A percentile compares a stretch with the other conserved stretches of the same genome.
These are phyloP conservation scores for Arrhamphus sclerolepis DNA, from an alignment of 2,797 vertebrate species.

Conservation along the genomic window DNA sequence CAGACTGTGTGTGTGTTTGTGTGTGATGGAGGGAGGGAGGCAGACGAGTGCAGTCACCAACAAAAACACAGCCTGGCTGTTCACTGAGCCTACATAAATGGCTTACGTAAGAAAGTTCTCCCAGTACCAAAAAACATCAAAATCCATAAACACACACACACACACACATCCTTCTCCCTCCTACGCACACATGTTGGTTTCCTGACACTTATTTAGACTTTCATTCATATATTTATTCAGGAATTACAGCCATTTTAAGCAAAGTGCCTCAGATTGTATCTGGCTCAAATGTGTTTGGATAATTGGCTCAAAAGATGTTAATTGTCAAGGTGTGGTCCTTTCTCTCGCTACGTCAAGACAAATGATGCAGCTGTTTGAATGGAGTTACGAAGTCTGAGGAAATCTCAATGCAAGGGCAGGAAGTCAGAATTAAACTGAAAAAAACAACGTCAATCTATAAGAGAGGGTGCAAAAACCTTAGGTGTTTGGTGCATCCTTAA, in stretches of 20 bases:
- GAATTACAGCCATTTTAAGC: neutral
- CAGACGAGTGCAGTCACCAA: slow-evolving; percentile 73
- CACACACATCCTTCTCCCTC: neutral
- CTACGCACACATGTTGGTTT: slow-evolving; percentile 3
- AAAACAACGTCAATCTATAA: no score
- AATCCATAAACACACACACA: slow-evolving; percentile 35
- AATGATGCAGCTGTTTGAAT: no score
- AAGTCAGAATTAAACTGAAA: no score
- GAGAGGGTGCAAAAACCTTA: no score
- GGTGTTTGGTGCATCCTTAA: no score
- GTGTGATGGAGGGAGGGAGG: slow-evolving; percentile 46
- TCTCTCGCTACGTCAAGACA: no score
- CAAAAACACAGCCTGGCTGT: slow-evolving; percentile 79
- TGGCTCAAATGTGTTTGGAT: no score
- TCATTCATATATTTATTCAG: slow-evolving; percentile 22
- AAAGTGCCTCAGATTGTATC: no score
- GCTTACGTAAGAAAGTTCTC: slow-evolving; percentile 94
- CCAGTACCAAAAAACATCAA: slow-evolving; percentile 87
- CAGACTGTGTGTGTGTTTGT: slow-evolving; percentile 17
- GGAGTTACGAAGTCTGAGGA: no score
- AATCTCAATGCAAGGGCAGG: no score
- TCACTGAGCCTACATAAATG: slow-evolving; percentile 80
- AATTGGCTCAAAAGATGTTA: no score
- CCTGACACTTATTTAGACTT: slow-evolving; percentile 25
- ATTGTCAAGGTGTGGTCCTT: no score